A percentile compares a stretch with the other conserved stretches of the same genome.
These are phyloP conservation scores for Caenorhabditis plicata DNA, from an alignment of 2,888 invertebrate species.

Conservation along the genomic window DNA sequence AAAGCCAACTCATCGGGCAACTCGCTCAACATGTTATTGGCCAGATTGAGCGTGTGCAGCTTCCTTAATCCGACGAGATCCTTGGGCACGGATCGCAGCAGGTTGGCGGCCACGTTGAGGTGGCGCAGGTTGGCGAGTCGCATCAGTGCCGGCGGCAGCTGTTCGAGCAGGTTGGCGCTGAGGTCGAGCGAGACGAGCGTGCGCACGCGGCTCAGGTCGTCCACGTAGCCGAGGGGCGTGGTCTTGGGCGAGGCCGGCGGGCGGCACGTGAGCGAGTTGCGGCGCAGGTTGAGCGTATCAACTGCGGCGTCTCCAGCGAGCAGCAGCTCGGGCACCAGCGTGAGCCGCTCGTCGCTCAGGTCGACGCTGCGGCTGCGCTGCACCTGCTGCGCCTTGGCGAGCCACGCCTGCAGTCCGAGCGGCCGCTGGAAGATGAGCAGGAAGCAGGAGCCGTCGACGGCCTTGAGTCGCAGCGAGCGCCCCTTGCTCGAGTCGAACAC, in stretches of 20 bases:
- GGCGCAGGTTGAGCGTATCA: slow-evolving; percentile 67
- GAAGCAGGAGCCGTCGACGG: slow-evolving; percentile 6
- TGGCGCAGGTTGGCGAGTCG: slow-evolving; percentile 41
- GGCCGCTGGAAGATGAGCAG: slow-evolving; percentile 19
- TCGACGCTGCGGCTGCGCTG: slow-evolving; percentile 52
- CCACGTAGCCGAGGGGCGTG: slow-evolving; percentile 67
- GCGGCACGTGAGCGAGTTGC: slow-evolving; percentile 65
- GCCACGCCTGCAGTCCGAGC: slow-evolving; percentile 15
- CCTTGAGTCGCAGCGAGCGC: slow-evolving; percentile 9
- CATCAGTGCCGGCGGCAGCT: slow-evolving; percentile 67
- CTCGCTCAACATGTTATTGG: slow-evolving; percentile 49
- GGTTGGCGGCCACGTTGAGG: slow-evolving; percentile 49
- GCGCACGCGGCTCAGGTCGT: slow-evolving; percentile 67
- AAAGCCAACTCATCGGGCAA: slow-evolving; percentile 46
- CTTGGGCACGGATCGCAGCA: slow-evolving; percentile 58
- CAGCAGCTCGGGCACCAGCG: slow-evolving; percentile 68
- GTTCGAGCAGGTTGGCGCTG: slow-evolving; percentile 67
- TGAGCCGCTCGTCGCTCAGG: slow-evolving; percentile 68
- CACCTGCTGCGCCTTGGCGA: slow-evolving; percentile 24
- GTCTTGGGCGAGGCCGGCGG: slow-evolving; percentile 10
- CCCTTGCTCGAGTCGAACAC: slow-evolving; percentile 19
- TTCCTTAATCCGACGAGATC: slow-evolving; percentile 58
- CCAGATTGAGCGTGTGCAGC: slow-evolving; percentile 40
- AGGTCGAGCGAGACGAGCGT: slow-evolving; percentile 67
- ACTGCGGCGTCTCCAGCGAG: slow-evolving; percentile 61